phyloP scores from a whole-genome alignment of 2,113 vertebrate species.

The Ancistrus triradiatus region DNA sequence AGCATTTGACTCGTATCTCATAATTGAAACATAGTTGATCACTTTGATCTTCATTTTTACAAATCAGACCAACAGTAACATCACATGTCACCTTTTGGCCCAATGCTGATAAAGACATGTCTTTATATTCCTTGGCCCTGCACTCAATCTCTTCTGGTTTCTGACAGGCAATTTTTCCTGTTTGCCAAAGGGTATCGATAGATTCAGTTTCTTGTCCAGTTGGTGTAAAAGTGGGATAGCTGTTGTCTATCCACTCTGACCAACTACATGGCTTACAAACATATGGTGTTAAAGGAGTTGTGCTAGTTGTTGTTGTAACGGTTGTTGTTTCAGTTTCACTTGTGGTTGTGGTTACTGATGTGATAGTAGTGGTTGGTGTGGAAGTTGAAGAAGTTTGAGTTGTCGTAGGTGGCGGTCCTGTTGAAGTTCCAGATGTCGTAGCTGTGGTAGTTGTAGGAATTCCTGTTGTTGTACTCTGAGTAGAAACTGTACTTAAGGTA shows the following conservation, averaged over 20 bases:
- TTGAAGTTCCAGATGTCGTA: background rate
- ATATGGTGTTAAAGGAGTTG: background rate
- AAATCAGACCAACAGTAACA: slow-evolving; percentile 1
- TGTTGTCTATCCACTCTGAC: slow-evolving; percentile 3
- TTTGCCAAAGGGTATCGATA: background rate
- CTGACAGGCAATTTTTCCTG: background rate
- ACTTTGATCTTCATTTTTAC: background rate
- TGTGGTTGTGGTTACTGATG: background rate
- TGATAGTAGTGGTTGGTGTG: background rate
- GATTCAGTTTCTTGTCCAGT: slow-evolving; percentile 16
- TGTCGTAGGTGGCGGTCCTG: background rate
- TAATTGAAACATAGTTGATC: background rate
- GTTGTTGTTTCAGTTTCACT: too few relatives aligned
- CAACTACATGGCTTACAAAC: background rate
- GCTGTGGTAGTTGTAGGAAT: background rate
- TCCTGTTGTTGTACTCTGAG: fast-evolving
- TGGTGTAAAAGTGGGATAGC: background rate
- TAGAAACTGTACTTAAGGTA: background rate
- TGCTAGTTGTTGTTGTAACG: background rate
- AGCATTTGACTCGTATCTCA: slow-evolving; percentile 16
- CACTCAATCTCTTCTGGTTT: background rate
- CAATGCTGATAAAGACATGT: background rate
- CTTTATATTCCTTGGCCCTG: background rate
- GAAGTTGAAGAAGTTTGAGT: background rate
- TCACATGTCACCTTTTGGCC: slow-evolving; percentile 10